phyloP scores from a whole-genome alignment of 2,797 vertebrate genomes.

The Takifugu ocellatus region DNA sequence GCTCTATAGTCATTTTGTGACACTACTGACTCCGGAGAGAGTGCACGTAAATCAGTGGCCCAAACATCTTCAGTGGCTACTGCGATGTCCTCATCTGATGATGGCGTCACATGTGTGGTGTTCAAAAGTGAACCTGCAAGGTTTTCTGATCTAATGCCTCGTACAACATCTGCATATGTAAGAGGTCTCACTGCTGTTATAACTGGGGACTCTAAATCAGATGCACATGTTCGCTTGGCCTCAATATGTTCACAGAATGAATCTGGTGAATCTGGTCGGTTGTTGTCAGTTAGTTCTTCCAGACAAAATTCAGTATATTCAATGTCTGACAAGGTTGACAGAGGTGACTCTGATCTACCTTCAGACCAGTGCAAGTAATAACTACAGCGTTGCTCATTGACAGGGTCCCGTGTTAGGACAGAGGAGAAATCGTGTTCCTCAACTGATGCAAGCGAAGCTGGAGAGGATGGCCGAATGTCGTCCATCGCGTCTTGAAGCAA shows the following conservation, averaged over 20 bases:
- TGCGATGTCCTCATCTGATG: background rate
- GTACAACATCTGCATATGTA: background rate
- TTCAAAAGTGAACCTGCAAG: too few relatives aligned
- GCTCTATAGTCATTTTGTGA: background rate
- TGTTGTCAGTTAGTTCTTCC: background rate
- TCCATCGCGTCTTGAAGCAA: constrained; percentile 9
- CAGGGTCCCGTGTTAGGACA: background rate
- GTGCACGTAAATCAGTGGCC: constrained; percentile 2
- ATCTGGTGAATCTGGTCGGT: constrained; percentile 5
- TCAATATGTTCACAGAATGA: background rate
- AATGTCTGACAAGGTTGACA: constrained; percentile 14
- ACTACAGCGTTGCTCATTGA: background rate
- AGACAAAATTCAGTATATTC: constrained; percentile 2
- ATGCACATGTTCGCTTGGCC: background rate
- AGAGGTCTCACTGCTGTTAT: background rate
- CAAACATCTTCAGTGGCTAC: background rate
- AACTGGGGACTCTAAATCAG: too few relatives aligned
- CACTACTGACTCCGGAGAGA: constrained; percentile 21
- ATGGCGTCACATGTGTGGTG: too few relatives aligned
- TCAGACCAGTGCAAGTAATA: background rate
- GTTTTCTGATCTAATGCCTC: background rate
- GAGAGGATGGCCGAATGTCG: constrained; percentile 22
- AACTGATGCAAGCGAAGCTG: constrained; percentile 1
- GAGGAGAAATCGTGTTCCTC: background rate
- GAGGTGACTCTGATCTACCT: background rate